Percentiles rank a stretch among this genome's conserved stretches.
Evolutionary conservation across 2,888 invertebrate genomes (phyloP).

Genomic region (Andricus quercusramuli): DNA sequence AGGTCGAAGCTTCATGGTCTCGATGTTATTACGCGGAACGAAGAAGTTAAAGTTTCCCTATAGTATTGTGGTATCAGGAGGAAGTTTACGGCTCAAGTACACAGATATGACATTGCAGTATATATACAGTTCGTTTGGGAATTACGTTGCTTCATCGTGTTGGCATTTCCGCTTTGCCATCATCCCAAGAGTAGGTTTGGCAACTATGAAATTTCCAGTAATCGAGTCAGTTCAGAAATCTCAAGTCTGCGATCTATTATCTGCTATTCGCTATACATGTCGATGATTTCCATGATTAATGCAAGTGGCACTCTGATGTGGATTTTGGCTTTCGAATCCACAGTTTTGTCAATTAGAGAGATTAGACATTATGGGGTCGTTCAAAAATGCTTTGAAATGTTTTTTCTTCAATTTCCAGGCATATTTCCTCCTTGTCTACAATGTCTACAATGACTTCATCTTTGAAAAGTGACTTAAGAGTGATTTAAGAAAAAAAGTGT

Average conservation of each 20-base stretch:
- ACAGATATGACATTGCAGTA: neutral
- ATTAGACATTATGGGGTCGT: neutral
- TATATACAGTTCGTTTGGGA: slow-evolving; percentile 25
- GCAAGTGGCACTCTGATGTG: neutral
- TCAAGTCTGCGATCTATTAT: neutral
- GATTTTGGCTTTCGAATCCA: neutral
- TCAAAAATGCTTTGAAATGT: too few species aligned
- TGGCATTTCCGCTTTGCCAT: slow-evolving; percentile 2
- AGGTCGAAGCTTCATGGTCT: neutral
- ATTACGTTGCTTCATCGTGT: slow-evolving; percentile 21
- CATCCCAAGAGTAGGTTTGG: slow-evolving; percentile 8
- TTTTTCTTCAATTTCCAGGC: too few species aligned
- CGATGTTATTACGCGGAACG: neutral
- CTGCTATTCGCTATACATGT: neutral
- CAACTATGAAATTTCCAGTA: slow-evolving; percentile 9
- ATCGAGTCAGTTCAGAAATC: neutral
- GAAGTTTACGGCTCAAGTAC: neutral
- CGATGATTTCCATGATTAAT: neutral
- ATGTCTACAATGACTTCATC: too few species aligned
- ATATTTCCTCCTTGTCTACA: too few species aligned
- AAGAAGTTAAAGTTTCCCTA: neutral
- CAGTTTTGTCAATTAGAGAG: neutral
- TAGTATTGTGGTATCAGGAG: neutral
- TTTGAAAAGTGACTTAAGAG: too few species aligned
- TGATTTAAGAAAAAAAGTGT: too few species aligned